A percentile compares a stretch with the other conserved stretches of the same genome.
These are phyloP conservation scores for Saccopteryx leptura DNA, from an alignment of 2,113 vertebrate species.

Conservation along the genomic window DNA sequence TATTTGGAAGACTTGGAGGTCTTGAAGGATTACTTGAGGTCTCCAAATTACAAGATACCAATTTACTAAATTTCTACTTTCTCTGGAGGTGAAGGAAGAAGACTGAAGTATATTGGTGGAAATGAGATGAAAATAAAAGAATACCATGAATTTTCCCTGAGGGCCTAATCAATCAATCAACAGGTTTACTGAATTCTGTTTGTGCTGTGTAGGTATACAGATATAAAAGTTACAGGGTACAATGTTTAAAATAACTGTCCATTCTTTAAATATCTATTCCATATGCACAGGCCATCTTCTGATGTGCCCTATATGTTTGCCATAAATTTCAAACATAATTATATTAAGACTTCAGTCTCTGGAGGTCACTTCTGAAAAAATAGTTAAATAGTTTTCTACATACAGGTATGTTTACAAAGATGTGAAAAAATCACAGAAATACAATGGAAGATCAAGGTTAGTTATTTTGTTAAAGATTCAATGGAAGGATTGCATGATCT, in stretches of 20 bases:
- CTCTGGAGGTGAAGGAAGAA: conserved; percentile 49
- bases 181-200: conserved; percentile 29
- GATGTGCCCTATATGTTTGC: conserved; percentile 25
- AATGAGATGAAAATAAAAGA: conserved; percentile 58
- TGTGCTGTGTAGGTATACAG: neutral
- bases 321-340: conserved; percentile 70
- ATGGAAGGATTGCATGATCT: neutral
- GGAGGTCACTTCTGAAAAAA: conserved; percentile 41
- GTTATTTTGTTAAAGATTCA: conserved; percentile 58
- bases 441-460: conserved; percentile 32
- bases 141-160: neutral
- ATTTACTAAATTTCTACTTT: conserved; percentile 45
- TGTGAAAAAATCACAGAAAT: conserved; percentile 74
- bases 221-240: conserved; percentile 51
- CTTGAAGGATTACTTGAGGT: neutral
- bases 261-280: neutral
- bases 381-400: conserved; percentile 25
- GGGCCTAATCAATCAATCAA: conserved; percentile 41
- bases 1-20: conserved; percentile 12
- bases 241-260: conserved; percentile 33
- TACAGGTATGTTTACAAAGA: conserved; percentile 48
- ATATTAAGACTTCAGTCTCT: conserved; percentile 55
- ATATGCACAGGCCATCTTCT: neutral
- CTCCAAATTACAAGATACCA: conserved; percentile 29
- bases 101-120: conserved; percentile 15